Conservation (phyloP, 2,113 vertebrate species). For the Myrmophylax atrothorax region DNA sequence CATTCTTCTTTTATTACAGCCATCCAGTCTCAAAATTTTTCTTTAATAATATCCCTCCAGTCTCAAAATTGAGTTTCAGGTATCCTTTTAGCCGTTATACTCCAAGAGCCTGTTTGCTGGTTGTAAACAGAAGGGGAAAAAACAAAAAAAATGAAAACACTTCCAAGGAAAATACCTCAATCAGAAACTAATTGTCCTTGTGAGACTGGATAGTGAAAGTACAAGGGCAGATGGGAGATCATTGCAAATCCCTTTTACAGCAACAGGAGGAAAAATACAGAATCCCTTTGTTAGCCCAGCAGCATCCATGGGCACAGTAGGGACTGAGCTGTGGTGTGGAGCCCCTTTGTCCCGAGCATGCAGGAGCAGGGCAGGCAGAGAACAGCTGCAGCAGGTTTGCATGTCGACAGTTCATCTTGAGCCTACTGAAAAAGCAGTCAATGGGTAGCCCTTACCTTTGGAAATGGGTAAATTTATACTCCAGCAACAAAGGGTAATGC, state of each 20-base stretch:
- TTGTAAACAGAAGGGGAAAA: background rate
- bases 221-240: background rate
- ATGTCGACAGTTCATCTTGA: rapidly evolving
- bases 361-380: background rate
- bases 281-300: background rate
- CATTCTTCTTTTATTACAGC: background rate
- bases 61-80: background rate
- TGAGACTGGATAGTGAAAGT: background rate
- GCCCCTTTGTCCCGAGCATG: background rate
- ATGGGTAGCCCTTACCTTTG: background rate
- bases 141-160: too few relatives aligned
- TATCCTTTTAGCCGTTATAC: background rate
- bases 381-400: background rate
- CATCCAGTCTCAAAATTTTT: background rate
- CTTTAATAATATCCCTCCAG: background rate
- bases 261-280: background rate
- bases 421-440: background rate
- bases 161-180: background rate
- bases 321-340: background rate
- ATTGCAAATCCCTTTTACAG: background rate
- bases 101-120: background rate
- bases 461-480: background rate
- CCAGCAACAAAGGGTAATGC: background rate
- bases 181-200: background rate
- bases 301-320: background rate